These are phyloP conservation scores for Scaptomyza flava DNA, from an alignment of 2,888 invertebrate species.

Conservation along the genomic window DNA sequence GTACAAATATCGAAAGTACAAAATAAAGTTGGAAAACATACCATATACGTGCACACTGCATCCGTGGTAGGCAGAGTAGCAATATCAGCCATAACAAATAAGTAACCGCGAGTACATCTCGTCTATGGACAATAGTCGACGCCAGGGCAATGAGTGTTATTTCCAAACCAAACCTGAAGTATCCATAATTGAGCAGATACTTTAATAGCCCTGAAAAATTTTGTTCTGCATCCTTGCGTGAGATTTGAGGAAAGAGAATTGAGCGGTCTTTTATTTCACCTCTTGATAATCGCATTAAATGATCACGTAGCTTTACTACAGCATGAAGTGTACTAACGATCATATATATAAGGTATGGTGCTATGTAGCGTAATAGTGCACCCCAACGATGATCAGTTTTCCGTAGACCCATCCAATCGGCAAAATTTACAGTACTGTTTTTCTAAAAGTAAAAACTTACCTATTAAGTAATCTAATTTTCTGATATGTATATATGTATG, in stretches of 20 bases:
- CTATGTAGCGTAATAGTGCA: slow-evolving; percentile 88
- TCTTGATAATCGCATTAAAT: slow-evolving; percentile 85
- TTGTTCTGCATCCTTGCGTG: slow-evolving; percentile 93
- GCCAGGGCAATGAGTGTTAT: slow-evolving; percentile 94
- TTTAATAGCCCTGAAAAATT: slow-evolving; percentile 91
- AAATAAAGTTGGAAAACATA: slow-evolving; percentile 92
- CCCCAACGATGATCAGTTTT: slow-evolving; percentile 86
- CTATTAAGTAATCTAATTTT: too few relatives aligned
- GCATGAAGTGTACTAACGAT: slow-evolving; percentile 93
- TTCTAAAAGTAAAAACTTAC: slow-evolving; percentile 19
- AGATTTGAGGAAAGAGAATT: slow-evolving; percentile 92
- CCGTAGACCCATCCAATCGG: slow-evolving; percentile 93
- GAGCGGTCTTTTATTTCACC: slow-evolving; percentile 85
- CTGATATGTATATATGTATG: not conserved
- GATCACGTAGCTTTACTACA: slow-evolving; percentile 93
- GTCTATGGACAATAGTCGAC: slow-evolving; percentile 93
- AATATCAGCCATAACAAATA: slow-evolving; percentile 93
- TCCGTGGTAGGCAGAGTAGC: slow-evolving; percentile 88
- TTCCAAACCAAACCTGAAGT: slow-evolving; percentile 98
- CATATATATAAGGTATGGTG: slow-evolving; percentile 93
- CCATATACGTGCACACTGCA: slow-evolving; percentile 90
- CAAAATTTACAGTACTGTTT: slow-evolving; percentile 85
- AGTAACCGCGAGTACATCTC: slow-evolving; percentile 94
- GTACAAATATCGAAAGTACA: slow-evolving; percentile 92
- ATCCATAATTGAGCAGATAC: slow-evolving; percentile 96